Evolutionary conservation across 2,888 invertebrate species (phyloP).

Genomic region (Lacanobia oleracea): DNA sequence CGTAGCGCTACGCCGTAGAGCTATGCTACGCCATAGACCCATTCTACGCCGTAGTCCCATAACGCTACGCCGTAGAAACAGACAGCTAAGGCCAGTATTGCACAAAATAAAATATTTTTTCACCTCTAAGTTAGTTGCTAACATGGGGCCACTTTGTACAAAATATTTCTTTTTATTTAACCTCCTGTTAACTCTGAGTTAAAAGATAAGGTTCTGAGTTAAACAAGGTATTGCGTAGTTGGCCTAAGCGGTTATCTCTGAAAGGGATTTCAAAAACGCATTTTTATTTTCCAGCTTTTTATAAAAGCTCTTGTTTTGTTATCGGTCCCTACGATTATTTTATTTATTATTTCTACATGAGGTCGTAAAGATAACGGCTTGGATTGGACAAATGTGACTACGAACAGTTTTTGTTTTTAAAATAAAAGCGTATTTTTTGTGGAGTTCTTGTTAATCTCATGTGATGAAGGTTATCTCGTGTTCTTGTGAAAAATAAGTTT

Average conservation of each 20-base stretch:
- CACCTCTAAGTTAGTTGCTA: no score
- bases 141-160: no score
- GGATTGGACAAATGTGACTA: constrained; percentile 10
- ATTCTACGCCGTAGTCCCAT: constrained; percentile 45
- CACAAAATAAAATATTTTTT: no score
- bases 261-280: constrained; percentile 16
- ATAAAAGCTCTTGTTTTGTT: not conserved
- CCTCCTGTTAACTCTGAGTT: no score
- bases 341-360: constrained; percentile 11
- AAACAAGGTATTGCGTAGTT: no score
- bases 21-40: constrained; percentile 19
- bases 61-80: constrained; percentile 35
- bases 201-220: no score
- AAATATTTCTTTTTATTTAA: no score
- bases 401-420: constrained; percentile 5
- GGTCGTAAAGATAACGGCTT: constrained; percentile 35
- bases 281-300: constrained; percentile 20
- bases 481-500: constrained; percentile 1
- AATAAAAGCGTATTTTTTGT: constrained; percentile 17
- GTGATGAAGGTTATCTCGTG: constrained; percentile 4
- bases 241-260: constrained; percentile 30
- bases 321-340: constrained; percentile 13
- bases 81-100: no score
- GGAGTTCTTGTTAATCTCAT: not conserved
- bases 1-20: constrained; percentile 36